Base-by-base conservation (phyloP, 92 coral and sea anemone species). In the Bergia sp. region DNA sequence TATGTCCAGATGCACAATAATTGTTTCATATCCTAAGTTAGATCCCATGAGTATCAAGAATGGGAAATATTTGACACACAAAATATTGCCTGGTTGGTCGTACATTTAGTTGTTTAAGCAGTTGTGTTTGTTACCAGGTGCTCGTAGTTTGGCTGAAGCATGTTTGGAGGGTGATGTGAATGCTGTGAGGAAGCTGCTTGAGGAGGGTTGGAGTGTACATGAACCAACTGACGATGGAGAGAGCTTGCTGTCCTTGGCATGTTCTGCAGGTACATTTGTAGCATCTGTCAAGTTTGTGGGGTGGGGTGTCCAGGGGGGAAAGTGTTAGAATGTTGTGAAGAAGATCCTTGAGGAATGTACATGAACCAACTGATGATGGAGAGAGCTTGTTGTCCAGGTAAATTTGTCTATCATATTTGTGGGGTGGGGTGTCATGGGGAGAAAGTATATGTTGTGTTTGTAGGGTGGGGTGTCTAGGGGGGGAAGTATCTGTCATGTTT, bases 181-280 rank as follows among this genome's bases (percentile, higher is more conserved):
- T 71, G 99, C 98, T 49, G 99, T 97, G 16, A 91, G 98, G 67
- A 95, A 94, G 82, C 95, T 97, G 6, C 90, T 97, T 13, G 97
- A 97, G 75, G 98, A 97, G 89, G 99, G 99, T 8, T 97, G 99
- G 99, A 97, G 98, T 90, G 99, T 97, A 6, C 99, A 97, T 88
- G 99, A 97, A 86, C 98, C 99, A 73, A 97, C 99, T 44, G 99
- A 97, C 83, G 99, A 96, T 79, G 99, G 99, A 8, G 99, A 97
- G 81, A 97, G 99, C 82, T 92, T 97, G 37, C 95, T 97, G 64
- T 97, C 99, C 23, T 85, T 95, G 79, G 99, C 99, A 81, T 97
- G 99, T 85, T 97, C 99, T 72, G 99, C 99, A 91, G 99, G 98
- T 96, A 91, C 10, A 47, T 44, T 23, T 80, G 11, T 39, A 45